phyloP scores from a whole-genome alignment of 92 coral and sea anemone species.

The Parazoanthus atlanticus region DNA sequence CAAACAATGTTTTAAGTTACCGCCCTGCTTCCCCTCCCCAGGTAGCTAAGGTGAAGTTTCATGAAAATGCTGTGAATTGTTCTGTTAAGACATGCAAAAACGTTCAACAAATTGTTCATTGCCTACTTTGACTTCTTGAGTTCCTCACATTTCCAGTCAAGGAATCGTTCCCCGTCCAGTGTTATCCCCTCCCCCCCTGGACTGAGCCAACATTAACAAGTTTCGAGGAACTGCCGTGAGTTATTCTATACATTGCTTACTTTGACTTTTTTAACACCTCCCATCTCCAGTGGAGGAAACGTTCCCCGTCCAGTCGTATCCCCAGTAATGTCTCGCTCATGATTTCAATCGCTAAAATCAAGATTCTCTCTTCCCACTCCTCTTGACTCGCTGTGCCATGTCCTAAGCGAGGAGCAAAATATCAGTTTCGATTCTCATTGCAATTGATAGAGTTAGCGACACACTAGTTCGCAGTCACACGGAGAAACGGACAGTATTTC shows the following conservation, averaged over 20 bases:
- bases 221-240: too few relatives aligned
- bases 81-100: too few relatives aligned
- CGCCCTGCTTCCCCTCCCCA: too few relatives aligned
- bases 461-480: too few relatives aligned
- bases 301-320: constrained; percentile 80
- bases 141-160: constrained; percentile 82
- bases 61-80: not conserved
- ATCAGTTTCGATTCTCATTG: too few relatives aligned
- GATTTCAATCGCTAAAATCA: constrained; percentile 75
- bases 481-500: too few relatives aligned
- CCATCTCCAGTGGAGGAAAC: constrained; percentile 84
- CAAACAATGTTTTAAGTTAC: too few relatives aligned
- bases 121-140: constrained; percentile 70
- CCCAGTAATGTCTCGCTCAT: constrained; percentile 84
- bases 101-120: too few relatives aligned
- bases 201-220: too few relatives aligned
- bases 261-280: constrained; percentile 76
- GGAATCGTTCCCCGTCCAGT: constrained; percentile 79
- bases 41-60: too few relatives aligned
- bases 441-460: too few relatives aligned
- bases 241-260: constrained; percentile 41
- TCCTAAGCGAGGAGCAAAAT: constrained; percentile 37
- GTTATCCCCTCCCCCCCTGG: constrained; percentile 50
- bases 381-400: constrained; percentile 78
- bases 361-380: constrained; percentile 88